These are phyloP conservation scores for Ennomos fuscantarius DNA, from an alignment of 2,888 invertebrate species.

Conservation along the genomic window DNA sequence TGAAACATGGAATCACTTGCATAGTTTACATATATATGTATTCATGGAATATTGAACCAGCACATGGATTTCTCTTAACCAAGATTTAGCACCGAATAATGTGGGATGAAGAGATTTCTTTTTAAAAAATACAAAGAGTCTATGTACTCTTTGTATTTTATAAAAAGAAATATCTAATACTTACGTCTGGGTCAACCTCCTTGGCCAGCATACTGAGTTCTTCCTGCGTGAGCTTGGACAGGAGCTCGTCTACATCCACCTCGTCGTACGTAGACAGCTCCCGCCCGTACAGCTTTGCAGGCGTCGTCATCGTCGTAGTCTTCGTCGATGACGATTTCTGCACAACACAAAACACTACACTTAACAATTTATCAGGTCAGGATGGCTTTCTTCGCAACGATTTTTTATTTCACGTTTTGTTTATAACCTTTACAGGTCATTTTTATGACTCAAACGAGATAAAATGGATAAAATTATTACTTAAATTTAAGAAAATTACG, in stretches of 20 bases:
- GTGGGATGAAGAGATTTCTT: background rate
- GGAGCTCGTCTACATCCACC: constrained; percentile 97
- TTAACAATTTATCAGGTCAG: constrained; percentile 33
- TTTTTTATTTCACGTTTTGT: constrained; percentile 16
- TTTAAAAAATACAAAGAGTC: constrained; percentile 8
- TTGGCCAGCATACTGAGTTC: constrained; percentile 98
- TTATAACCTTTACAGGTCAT: constrained; percentile 39
- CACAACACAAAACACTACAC: constrained; percentile 72
- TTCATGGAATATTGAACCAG: too few species aligned
- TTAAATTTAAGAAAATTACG: constrained; percentile 41
- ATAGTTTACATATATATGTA: too few species aligned
- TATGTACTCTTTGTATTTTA: too few species aligned
- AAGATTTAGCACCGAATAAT: background rate
- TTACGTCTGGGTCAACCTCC: constrained; percentile 99
- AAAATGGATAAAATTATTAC: constrained; percentile 23
- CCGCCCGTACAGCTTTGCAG: constrained; percentile 95
- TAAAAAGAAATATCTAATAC: too few species aligned
- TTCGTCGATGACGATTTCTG: constrained; percentile 95
- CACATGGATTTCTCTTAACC: too few species aligned
- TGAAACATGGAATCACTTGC: too few species aligned
- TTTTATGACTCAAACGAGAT: constrained; percentile 25
- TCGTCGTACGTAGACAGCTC: constrained; percentile 96
- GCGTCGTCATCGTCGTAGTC: constrained; percentile 95
- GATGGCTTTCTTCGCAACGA: background rate
- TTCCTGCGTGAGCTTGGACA: constrained; percentile 96